A percentile compares a stretch with the other conserved stretches of the same genome.
These are phyloP conservation scores for Microtus ochrogaster DNA, from an alignment of 2,113 vertebrate genomes.

Conservation along the genomic window DNA sequence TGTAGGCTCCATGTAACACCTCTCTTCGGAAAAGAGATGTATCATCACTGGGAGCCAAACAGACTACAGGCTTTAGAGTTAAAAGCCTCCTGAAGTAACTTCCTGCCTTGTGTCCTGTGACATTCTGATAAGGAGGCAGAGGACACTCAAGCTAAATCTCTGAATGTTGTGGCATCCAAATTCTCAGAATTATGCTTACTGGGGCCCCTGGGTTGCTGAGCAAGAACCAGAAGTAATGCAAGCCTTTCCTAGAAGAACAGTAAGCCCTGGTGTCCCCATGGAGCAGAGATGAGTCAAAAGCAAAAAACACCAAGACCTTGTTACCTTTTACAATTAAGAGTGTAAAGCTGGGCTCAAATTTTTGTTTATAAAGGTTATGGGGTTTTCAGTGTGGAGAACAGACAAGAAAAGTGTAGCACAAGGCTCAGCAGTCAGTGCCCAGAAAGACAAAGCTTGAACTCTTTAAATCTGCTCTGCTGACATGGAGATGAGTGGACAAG, in stretches of 20 bases:
- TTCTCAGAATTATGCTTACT: not conserved
- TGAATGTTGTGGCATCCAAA: not conserved
- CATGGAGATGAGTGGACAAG: too few relatives aligned
- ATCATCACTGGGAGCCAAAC: not conserved
- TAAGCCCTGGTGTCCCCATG: not conserved
- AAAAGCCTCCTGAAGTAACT: not conserved
- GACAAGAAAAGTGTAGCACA: not conserved
- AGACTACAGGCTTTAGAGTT: not conserved
- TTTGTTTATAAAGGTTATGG: not conserved
- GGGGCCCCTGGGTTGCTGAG: not conserved
- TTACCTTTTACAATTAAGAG: not conserved
- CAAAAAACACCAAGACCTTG: not conserved
- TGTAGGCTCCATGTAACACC: not conserved
- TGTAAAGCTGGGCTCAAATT: not conserved
- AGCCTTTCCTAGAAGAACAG: too few relatives aligned
- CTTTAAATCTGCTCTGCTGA: too few relatives aligned
- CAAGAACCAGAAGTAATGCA: not conserved
- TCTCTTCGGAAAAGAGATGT: not conserved
- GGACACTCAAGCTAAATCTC: not conserved
- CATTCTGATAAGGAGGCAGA: not conserved
- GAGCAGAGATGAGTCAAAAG: not conserved
- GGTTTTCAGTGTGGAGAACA: not conserved
- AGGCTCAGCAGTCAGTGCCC: not conserved
- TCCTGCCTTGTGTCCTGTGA: not conserved
- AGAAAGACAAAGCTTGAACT: not conserved